These are phyloP conservation scores for Eleginops maclovinus DNA, from an alignment of 2,113 vertebrate species.

Conservation along the genomic window DNA sequence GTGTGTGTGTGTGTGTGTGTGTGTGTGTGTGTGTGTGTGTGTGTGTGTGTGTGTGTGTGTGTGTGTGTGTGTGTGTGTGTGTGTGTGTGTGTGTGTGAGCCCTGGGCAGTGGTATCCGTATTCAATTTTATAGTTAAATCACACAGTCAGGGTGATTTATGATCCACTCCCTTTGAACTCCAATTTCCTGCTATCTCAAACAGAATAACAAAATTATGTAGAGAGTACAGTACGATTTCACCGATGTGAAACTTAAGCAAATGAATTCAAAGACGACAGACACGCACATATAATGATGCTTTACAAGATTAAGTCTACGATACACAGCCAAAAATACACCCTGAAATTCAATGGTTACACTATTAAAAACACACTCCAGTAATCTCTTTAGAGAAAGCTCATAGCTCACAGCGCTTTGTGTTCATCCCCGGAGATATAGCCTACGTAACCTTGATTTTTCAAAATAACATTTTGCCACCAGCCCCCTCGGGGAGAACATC, in stretches of 20 bases:
- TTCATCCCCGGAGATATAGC: conserved; percentile 22
- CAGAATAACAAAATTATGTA: conserved; percentile 21
- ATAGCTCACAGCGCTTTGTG: neutral
- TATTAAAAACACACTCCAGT: conserved; percentile 5
- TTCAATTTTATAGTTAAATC: conserved; percentile 45
- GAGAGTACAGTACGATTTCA: neutral
- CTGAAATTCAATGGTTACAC: conserved; percentile 14
- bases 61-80: conserved; percentile 12
- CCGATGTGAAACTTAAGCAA: neutral
- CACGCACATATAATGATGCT: neutral
- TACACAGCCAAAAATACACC: neutral
- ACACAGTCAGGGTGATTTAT: conserved; percentile 40
- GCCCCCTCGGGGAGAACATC: conserved; percentile 1
- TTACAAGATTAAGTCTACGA: neutral
- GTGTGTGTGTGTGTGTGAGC: conserved; percentile 22
- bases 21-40: neutral
- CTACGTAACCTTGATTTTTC: conserved; percentile 5
- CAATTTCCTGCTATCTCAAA: conserved; percentile 8
- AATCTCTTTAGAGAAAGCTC: conserved; percentile 5
- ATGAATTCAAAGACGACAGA: conserved; percentile 41
- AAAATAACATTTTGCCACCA: conserved; percentile 32
- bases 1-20: conserved; percentile 13
- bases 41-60: conserved; percentile 18
- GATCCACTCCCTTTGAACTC: conserved; percentile 42
- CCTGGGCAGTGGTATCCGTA: conserved; percentile 40